phyloP scores from a whole-genome alignment of 2,113 vertebrate species.

The Paradisaea rubra region DNA sequence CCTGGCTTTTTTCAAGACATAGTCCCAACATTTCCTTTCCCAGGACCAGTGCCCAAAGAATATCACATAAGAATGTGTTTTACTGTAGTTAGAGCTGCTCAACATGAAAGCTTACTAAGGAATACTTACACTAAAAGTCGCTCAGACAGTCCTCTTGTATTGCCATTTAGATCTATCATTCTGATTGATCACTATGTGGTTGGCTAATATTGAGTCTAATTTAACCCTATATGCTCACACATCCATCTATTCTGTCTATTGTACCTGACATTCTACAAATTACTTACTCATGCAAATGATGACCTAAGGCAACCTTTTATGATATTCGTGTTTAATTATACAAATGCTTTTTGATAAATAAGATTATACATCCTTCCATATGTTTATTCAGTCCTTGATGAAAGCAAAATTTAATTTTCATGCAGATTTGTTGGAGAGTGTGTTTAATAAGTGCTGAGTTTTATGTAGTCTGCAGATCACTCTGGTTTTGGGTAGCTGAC shows the following conservation, averaged over 20 bases:
- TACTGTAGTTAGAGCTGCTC: slow-evolving; percentile 22
- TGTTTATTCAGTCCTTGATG: slow-evolving; percentile 89
- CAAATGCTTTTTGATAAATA: slow-evolving; percentile 96
- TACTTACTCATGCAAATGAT: slow-evolving; percentile 97
- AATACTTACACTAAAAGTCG: slow-evolving; percentile 63
- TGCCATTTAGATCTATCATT: slow-evolving; percentile 98
- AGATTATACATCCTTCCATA: slow-evolving; percentile 88
- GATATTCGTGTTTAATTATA: slow-evolving; percentile 95
- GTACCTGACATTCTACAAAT: slow-evolving; percentile 96
- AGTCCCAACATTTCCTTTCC: background rate
- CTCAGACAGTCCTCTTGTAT: slow-evolving; percentile 81
- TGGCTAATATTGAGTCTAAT: slow-evolving; percentile 98
- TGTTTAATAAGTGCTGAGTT: slow-evolving; percentile 90
- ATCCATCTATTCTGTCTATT: slow-evolving; percentile 94
- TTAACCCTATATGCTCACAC: slow-evolving; percentile 88
- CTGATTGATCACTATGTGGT: slow-evolving; percentile 98
- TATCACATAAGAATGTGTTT: background rate
- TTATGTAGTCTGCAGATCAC: slow-evolving; percentile 76
- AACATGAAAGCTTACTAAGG: slow-evolving; percentile 70
- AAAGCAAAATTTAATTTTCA: slow-evolving; percentile 98
- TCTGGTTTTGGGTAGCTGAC: slow-evolving; percentile 63
- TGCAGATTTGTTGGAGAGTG: slow-evolving; percentile 85
- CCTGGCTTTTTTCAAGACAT: background rate
- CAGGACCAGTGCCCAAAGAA: background rate
- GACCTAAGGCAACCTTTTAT: slow-evolving; percentile 91